Percentiles rank a stretch among this genome's conserved stretches.
Conservation (phyloP, 2,888 invertebrate species). For the Trachelus troglodyta region DNA sequence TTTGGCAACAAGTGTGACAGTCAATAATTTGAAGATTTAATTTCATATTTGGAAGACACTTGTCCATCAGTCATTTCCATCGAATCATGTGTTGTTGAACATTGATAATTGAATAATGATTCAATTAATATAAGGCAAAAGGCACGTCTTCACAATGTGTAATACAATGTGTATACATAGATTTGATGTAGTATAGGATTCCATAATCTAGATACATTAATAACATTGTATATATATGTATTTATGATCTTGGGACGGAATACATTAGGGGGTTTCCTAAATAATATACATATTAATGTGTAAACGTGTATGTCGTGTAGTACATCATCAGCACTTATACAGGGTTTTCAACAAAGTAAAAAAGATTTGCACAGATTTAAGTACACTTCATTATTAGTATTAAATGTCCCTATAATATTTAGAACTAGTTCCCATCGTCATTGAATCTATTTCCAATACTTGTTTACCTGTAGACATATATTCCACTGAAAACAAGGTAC, state of each 20-base stretch:
- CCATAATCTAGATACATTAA: background rate
- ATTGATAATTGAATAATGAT: background rate
- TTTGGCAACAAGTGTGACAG: background rate
- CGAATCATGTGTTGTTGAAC: background rate
- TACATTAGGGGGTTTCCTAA: slow-evolving; percentile 37
- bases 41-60: background rate
- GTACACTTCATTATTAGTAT: background rate
- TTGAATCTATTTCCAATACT: background rate
- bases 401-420: background rate
- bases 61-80: background rate
- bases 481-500: background rate
- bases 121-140: background rate
- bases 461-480: background rate
- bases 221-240: slow-evolving; percentile 13
- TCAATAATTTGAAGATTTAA: background rate
- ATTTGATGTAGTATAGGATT: background rate
- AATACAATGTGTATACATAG: background rate
- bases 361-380: background rate
- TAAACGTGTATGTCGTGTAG: slow-evolving; percentile 22
- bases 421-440: background rate
- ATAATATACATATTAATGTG: slow-evolving; percentile 29
- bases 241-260: slow-evolving; percentile 45
- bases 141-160: background rate
- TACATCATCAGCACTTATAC: background rate
- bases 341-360: background rate